Conservation (phyloP, 2,113 vertebrate genomes). For the Platysteira castanea region DNA sequence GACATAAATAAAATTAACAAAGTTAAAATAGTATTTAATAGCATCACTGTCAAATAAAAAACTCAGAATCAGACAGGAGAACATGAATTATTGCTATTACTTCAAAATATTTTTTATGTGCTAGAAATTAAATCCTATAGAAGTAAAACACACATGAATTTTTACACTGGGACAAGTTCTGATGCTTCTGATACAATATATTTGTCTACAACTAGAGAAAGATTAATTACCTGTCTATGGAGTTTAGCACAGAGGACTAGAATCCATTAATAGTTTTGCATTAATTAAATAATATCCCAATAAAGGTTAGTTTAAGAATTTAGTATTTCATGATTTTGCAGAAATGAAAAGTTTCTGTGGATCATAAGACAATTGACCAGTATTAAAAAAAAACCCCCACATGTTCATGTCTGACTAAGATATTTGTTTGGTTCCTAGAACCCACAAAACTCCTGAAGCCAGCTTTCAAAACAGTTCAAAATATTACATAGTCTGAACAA, state of each 20-base stretch:
- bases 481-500: neutral
- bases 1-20: neutral
- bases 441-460: neutral
- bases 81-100: neutral
- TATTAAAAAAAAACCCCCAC: neutral
- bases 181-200: neutral
- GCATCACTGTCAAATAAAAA: neutral
- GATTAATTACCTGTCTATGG: neutral
- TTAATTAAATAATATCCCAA: neutral
- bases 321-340: neutral
- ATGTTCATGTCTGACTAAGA: neutral
- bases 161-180: neutral
- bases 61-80: neutral
- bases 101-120: neutral
- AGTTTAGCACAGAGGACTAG: neutral
- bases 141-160: neutral
- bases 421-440: neutral
- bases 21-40: neutral
- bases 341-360: neutral
- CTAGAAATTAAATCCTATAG: neutral
- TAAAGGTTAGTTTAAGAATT: neutral
- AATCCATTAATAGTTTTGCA: neutral
- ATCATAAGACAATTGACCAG: neutral
- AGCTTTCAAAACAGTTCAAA: neutral
- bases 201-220: neutral